Conservation (phyloP, 1,140 invertebrate species). For the Pentalonia nigronervosa region DNA sequence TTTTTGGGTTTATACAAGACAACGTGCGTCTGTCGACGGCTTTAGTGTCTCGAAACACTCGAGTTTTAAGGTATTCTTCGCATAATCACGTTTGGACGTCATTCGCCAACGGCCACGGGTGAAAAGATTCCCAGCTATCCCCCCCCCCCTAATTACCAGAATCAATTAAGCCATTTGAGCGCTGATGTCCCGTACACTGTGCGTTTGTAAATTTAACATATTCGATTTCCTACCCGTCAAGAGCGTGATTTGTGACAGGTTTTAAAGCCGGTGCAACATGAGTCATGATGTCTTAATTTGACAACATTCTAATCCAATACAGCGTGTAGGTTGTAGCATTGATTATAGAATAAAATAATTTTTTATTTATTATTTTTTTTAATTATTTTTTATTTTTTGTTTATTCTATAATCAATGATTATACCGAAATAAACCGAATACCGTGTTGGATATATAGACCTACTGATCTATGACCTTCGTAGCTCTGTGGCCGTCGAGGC, state of each 20-base stretch:
- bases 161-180: not conserved
- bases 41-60: not conserved
- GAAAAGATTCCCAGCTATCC: not conserved
- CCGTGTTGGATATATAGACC: no score
- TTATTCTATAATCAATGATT: no score
- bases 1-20: not conserved
- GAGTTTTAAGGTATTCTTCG: not conserved
- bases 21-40: not conserved
- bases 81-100: not conserved
- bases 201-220: not conserved
- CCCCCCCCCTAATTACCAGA: accelerated
- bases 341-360: no score
- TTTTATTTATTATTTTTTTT: no score
- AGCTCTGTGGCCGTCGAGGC: no score
- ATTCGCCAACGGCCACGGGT: not conserved
- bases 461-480: no score
- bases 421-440: not conserved
- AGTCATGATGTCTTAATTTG: not conserved
- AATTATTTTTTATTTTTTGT: no score
- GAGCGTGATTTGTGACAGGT: not conserved
- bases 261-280: no score
- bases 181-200: not conserved
- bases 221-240: not conserved
- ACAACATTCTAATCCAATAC: not conserved
- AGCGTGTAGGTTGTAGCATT: not conserved